Conservation (phyloP, 2,113 vertebrate species). For the Okapia johnstoni region DNA sequence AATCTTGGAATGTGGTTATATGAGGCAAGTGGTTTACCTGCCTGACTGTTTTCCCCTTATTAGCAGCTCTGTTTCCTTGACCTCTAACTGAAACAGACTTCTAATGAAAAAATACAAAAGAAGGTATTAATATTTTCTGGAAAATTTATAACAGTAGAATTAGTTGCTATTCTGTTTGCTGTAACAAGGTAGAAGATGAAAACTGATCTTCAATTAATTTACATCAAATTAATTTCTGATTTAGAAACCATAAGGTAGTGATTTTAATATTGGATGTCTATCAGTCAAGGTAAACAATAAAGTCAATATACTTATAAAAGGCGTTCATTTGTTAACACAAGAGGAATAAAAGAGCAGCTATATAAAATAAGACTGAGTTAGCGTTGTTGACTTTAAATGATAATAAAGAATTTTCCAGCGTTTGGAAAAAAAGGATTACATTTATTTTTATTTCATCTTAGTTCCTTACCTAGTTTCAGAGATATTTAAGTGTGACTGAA, state of each 20-base stretch:
- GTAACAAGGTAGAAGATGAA: not conserved
- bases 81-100: not conserved
- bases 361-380: not conserved
- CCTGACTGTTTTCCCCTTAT: not conserved
- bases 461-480: not conserved
- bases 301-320: not conserved
- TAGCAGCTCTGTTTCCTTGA: not conserved
- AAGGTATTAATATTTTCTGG: not conserved
- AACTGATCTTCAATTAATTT: not conserved
- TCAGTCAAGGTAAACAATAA: not conserved
- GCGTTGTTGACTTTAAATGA: not conserved
- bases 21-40: not conserved
- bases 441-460: not conserved
- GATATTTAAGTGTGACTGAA: slow-evolving; percentile 5
- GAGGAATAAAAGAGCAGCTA: not conserved
- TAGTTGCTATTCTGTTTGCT: not conserved
- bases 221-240: not conserved
- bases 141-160: not conserved
- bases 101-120: not conserved
- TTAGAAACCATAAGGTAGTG: not conserved
- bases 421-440: not conserved
- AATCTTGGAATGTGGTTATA: not conserved
- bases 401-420: not conserved
- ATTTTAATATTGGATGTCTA: not conserved
- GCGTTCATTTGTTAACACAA: not conserved